Percentiles rank a stretch among this genome's conserved stretches.
Conservation (phyloP, 53 echinoderm and acorn worm species). For the Hippasteria phrygiana region DNA sequence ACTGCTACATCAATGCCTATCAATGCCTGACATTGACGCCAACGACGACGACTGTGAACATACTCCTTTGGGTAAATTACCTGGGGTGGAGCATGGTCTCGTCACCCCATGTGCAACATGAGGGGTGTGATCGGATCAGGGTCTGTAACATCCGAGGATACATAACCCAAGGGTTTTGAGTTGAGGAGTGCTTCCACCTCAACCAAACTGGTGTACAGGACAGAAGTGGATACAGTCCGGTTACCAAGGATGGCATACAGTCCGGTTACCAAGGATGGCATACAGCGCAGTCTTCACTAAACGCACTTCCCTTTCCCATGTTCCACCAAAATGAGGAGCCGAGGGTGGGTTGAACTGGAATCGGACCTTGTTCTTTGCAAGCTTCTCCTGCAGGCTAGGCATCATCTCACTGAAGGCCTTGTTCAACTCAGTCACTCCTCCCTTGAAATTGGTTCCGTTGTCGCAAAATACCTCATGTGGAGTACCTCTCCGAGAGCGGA, state of each 20-base stretch:
- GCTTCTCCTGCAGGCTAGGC: constrained; percentile 42
- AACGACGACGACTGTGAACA: constrained; percentile 21
- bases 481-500: constrained; percentile 44
- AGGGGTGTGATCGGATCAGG: constrained; percentile 45
- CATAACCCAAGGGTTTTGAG: constrained; percentile 71
- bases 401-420: constrained; percentile 63
- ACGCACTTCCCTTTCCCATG: too few species aligned
- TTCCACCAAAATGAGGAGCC: too few species aligned
- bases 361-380: too few species aligned
- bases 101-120: constrained; percentile 48
- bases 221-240: constrained; percentile 41
- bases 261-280: too few species aligned
- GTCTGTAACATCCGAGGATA: constrained; percentile 57
- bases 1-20: constrained; percentile 33
- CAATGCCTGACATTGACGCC: constrained; percentile 53
- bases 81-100: constrained; percentile 40
- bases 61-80: constrained; percentile 31
- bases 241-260: constrained; percentile 59
- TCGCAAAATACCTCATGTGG: constrained; percentile 60
- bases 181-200: constrained; percentile 72
- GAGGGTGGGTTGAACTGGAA: too few species aligned
- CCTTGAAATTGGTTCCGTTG: constrained; percentile 73
- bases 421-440: constrained; percentile 56
- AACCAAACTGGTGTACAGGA: constrained; percentile 64
- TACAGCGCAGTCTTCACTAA: constrained; percentile 63